phyloP scores from a whole-genome alignment of 2,888 invertebrate species.

The Gymnosoma rotundatum region DNA sequence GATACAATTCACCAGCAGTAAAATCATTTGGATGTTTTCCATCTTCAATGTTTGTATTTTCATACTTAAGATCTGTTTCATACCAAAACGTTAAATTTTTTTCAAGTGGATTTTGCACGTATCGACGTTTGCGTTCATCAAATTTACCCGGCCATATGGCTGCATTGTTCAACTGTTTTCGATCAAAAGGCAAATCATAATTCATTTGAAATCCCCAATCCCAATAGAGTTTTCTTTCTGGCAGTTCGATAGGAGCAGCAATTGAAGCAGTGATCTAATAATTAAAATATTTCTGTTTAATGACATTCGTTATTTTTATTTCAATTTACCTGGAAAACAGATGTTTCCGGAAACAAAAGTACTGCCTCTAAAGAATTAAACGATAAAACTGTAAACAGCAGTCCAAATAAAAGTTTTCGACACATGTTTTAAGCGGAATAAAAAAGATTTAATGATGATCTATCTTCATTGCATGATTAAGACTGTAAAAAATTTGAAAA shows the following conservation, averaged over 20 bases:
- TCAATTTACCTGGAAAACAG: conserved; percentile 72
- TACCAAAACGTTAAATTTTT: conserved; percentile 32
- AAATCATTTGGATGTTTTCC: conserved; percentile 79
- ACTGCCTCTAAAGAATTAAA: not conserved
- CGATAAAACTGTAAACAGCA: not conserved
- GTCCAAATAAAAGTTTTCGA: not conserved
- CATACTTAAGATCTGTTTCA: conserved; percentile 24
- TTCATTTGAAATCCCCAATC: conserved; percentile 81
- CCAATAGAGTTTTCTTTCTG: conserved; percentile 77
- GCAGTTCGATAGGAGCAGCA: conserved; percentile 77
- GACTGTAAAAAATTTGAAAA: not conserved
- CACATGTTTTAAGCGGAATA: conserved; percentile 4
- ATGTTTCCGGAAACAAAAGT: conserved; percentile 69
- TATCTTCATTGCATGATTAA: not conserved
- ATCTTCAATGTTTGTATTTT: not conserved
- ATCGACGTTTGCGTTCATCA: conserved; percentile 50
- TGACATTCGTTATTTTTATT: not conserved
- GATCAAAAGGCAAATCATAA: conserved; percentile 76
- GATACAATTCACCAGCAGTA: conserved; percentile 80
- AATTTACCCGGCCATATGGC: conserved; percentile 78
- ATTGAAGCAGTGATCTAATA: conserved; percentile 77
- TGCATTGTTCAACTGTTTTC: conserved; percentile 76
- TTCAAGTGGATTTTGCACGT: conserved; percentile 17
- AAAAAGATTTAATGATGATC: not conserved
- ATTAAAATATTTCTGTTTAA: not conserved